phyloP scores from a whole-genome alignment of 2,113 vertebrate genomes.

The Pomatorhinus ruficollis region DNA sequence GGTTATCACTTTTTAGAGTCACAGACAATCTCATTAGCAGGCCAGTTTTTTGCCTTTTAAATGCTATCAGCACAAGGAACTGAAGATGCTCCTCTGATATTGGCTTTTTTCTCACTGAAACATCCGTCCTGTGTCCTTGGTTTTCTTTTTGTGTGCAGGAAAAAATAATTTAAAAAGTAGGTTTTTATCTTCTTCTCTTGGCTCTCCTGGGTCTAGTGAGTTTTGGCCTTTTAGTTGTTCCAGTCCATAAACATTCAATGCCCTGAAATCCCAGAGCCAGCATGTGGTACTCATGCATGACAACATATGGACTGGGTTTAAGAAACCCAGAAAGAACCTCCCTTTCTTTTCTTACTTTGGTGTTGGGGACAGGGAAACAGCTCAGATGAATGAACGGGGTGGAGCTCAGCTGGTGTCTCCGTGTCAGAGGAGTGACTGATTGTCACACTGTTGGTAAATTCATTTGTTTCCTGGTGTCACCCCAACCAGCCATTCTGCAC shows the following conservation, averaged over 20 bases:
- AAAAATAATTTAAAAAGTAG: background rate
- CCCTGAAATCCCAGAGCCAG: background rate
- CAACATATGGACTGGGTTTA: background rate
- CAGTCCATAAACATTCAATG: background rate
- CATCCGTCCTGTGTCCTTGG: fast-evolving
- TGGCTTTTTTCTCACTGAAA: background rate
- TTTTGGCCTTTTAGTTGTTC: background rate
- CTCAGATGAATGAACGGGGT: background rate
- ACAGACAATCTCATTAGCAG: background rate
- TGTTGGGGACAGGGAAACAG: background rate
- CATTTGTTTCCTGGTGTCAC: background rate
- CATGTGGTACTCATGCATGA: background rate
- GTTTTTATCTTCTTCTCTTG: background rate
- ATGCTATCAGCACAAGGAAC: background rate
- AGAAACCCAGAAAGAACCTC: background rate
- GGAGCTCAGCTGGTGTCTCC: background rate
- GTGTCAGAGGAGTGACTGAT: background rate
- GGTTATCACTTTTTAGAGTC: background rate
- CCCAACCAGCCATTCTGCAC: background rate
- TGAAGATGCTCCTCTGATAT: background rate
- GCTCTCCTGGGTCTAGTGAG: background rate
- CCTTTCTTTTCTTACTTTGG: background rate
- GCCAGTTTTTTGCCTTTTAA: background rate
- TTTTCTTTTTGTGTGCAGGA: background rate
- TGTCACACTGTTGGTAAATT: background rate